phyloP scores from a whole-genome alignment of 2,888 invertebrate species.

The Liopterus haemorrhoidalis region DNA sequence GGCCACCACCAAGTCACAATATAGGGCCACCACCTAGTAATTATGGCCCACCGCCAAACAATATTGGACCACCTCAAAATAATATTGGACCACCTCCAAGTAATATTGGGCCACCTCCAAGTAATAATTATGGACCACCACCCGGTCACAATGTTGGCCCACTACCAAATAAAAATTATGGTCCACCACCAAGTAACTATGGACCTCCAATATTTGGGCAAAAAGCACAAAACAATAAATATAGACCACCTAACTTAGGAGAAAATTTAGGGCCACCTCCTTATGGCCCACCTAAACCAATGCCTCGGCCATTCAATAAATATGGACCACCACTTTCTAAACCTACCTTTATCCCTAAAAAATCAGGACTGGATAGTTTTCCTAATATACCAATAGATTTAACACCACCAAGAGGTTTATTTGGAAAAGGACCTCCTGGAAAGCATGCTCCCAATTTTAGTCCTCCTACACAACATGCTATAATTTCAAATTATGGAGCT shows the following conservation, averaged over 20 bases:
- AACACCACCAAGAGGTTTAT: constrained; percentile 22
- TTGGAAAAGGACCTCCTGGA: constrained; percentile 18
- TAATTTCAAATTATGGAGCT: constrained; percentile 7
- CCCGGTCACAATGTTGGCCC: constrained; percentile 43
- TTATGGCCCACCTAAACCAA: constrained; percentile 12
- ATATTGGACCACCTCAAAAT: no score
- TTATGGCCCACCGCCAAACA: constrained; percentile 27
- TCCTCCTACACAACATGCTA: constrained; percentile 9
- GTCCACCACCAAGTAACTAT: constrained; percentile 35
- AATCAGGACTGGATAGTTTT: constrained; percentile 16
- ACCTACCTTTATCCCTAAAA: constrained; percentile 7
- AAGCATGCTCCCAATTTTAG: constrained; percentile 28
- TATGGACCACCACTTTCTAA: constrained; percentile 12
- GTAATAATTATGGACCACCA: constrained; percentile 44
- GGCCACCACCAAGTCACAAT: constrained; percentile 43
- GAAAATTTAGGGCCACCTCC: constrained; percentile 1
- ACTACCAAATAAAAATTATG: no score
- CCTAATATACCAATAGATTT: constrained; percentile 2
- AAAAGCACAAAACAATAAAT: constrained; percentile 13
- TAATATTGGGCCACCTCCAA: no score
- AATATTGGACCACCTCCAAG: no score
- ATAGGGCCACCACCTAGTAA: constrained; percentile 35
- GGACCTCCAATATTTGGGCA: constrained; percentile 24
- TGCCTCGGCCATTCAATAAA: constrained; percentile 9
- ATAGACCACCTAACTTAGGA: constrained; percentile 6